phyloP scores from a whole-genome alignment of 1,140 invertebrate genomes.

The Diprion similis region DNA sequence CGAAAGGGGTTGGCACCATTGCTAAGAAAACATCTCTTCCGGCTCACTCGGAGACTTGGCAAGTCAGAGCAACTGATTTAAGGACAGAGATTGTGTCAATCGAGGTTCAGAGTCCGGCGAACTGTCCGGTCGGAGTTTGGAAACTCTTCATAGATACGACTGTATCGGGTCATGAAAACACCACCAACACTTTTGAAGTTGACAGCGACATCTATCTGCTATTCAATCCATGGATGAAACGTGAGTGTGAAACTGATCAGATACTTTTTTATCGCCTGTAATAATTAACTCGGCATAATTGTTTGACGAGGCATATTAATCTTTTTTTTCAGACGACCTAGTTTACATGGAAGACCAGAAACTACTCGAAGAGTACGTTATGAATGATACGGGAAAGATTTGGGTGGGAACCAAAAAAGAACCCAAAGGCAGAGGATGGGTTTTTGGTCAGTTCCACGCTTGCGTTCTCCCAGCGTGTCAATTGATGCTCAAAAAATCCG shows the following conservation, averaged over 20 bases:
- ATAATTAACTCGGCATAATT: neutral
- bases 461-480: slow-evolving; percentile 68
- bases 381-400: slow-evolving; percentile 77
- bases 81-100: slow-evolving; percentile 62
- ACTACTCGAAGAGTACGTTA: slow-evolving; percentile 72
- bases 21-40: slow-evolving; percentile 50
- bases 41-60: slow-evolving; percentile 60
- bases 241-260: slow-evolving; percentile 53
- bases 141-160: slow-evolving; percentile 66
- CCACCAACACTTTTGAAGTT: slow-evolving; percentile 52
- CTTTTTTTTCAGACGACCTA: slow-evolving; percentile 63
- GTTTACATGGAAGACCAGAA: slow-evolving; percentile 71
- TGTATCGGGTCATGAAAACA: slow-evolving; percentile 18
- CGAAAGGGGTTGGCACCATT: slow-evolving; percentile 63
- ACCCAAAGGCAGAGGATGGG: slow-evolving; percentile 71
- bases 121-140: slow-evolving; percentile 70
- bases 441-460: slow-evolving; percentile 75
- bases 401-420: slow-evolving; percentile 72
- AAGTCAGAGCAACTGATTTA: slow-evolving; percentile 57
- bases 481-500: slow-evolving; percentile 67
- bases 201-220: slow-evolving; percentile 73
- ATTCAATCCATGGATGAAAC: slow-evolving; percentile 79
- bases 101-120: slow-evolving; percentile 64
- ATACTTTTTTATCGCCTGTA: neutral
- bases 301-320: slow-evolving; percentile 6